phyloP scores from a whole-genome alignment of 2,888 invertebrate genomes.

The Pachycephus smyrnensis region DNA sequence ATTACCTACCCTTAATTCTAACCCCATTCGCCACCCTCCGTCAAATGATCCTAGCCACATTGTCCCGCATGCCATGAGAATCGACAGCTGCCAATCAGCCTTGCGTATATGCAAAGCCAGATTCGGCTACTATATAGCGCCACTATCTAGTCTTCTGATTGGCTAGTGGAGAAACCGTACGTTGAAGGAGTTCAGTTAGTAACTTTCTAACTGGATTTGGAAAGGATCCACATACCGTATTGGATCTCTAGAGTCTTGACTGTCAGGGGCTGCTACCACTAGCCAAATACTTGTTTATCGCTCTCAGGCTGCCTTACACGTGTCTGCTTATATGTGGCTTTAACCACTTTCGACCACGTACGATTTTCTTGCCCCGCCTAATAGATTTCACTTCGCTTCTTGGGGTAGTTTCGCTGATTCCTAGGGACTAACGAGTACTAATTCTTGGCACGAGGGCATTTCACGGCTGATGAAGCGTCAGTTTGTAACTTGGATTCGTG shows the following conservation, averaged over 20 bases:
- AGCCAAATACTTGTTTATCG: not conserved
- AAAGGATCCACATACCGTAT: not conserved
- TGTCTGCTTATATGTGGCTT: not conserved
- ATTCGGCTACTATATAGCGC: not conserved
- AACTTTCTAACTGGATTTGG: not conserved
- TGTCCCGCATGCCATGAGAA: not conserved
- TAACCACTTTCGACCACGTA: not conserved
- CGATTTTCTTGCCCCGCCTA: not conserved
- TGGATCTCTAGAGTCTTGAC: not conserved
- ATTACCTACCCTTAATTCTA: not conserved
- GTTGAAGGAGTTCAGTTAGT: not conserved
- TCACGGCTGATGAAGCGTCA: not conserved
- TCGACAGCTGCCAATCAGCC: constrained; percentile 1
- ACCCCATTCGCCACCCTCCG: not conserved
- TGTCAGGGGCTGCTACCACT: not conserved
- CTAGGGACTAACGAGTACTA: not conserved
- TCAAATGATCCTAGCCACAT: not conserved
- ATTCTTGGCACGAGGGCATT: not conserved
- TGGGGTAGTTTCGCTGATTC: not conserved
- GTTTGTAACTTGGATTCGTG: not conserved
- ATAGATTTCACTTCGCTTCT: not conserved
- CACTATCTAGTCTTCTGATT: not conserved
- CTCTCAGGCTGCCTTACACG: not conserved
- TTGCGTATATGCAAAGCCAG: not conserved
- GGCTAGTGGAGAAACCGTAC: not conserved